Percentiles rank a stretch among this genome's conserved stretches.
These are phyloP conservation scores for Venusia cambrica DNA, from an alignment of 2,888 invertebrate genomes.

Conservation along the genomic window DNA sequence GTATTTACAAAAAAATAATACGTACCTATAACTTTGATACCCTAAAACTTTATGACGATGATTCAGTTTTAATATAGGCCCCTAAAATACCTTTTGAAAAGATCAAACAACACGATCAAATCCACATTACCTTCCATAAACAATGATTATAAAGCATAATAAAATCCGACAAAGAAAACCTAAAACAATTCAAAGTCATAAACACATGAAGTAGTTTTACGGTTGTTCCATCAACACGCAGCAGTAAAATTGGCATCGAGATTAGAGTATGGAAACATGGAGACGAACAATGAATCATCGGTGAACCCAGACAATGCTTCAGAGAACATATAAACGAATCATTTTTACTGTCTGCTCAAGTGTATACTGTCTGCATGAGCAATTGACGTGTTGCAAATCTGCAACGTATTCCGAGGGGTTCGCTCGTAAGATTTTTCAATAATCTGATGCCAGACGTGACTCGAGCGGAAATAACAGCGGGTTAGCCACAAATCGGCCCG, in stretches of 20 bases:
- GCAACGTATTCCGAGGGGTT: slow-evolving; percentile 10
- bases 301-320: slow-evolving; percentile 26
- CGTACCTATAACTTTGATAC: too few species aligned
- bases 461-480: slow-evolving; percentile 24
- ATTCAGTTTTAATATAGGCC: too few species aligned
- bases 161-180: slow-evolving; percentile 40
- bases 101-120: too few species aligned
- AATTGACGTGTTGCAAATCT: slow-evolving; percentile 2
- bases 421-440: slow-evolving; percentile 18
- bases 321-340: slow-evolving; percentile 9
- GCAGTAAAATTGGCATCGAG: slow-evolving; percentile 56
- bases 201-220: slow-evolving; percentile 53
- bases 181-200: slow-evolving; percentile 45
- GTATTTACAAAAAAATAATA: slow-evolving; percentile 7
- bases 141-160: slow-evolving; percentile 30
- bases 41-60: not conserved
- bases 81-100: too few species aligned
- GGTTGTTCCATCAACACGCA: slow-evolving; percentile 52
- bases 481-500: slow-evolving; percentile 32
- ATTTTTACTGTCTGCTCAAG: not conserved
- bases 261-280: slow-evolving; percentile 46
- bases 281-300: slow-evolving; percentile 45
- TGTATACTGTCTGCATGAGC: not conserved
- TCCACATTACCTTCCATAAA: slow-evolving; percentile 28
- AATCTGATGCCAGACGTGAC: slow-evolving; percentile 15